Evolutionary conservation across 2,797 vertebrate genomes (phyloP).

Genomic region (Austrolebias charrua): DNA sequence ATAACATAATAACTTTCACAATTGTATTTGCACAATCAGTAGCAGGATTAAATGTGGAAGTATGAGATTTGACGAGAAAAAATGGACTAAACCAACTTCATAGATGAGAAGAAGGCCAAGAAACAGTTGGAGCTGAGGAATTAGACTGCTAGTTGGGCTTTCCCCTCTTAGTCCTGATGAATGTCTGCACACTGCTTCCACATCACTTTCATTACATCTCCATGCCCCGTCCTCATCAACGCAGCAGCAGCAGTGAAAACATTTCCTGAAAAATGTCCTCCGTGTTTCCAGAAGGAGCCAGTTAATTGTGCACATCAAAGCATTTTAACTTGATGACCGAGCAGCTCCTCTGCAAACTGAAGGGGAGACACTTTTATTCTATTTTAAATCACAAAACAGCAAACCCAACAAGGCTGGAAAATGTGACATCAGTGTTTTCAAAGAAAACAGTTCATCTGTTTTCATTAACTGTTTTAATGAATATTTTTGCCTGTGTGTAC

Average conservation of each 20-base stretch:
- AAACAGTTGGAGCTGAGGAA: conserved; percentile 72
- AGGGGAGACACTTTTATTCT: too few species aligned
- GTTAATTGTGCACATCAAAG: conserved; percentile 47
- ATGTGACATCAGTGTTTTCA: conserved; percentile 33
- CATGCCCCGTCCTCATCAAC: conserved; percentile 10
- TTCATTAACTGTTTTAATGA: conserved; percentile 7
- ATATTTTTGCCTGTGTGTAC: too few species aligned
- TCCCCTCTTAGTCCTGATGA: conserved; percentile 59
- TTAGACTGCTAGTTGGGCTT: conserved; percentile 57
- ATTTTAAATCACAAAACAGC: neutral
- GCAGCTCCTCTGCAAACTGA: conserved; percentile 25
- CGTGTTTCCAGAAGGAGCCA: conserved; percentile 49
- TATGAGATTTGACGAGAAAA: conserved; percentile 80
- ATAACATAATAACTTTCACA: conserved; percentile 91
- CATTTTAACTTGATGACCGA: conserved; percentile 22
- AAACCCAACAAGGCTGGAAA: conserved; percentile 1
- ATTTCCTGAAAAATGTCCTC: conserved; percentile 59
- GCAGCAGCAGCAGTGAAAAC: conserved; percentile 63
- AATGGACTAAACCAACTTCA: conserved; percentile 85
- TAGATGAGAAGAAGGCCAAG: conserved; percentile 29
- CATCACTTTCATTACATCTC: conserved; percentile 72
- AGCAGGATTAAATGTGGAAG: conserved; percentile 86
- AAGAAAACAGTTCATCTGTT: conserved; percentile 37
- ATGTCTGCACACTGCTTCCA: conserved; percentile 68
- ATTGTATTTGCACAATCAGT: conserved; percentile 92